phyloP scores from a whole-genome alignment of 2,888 invertebrate genomes.

The Masnerella sp. region DNA sequence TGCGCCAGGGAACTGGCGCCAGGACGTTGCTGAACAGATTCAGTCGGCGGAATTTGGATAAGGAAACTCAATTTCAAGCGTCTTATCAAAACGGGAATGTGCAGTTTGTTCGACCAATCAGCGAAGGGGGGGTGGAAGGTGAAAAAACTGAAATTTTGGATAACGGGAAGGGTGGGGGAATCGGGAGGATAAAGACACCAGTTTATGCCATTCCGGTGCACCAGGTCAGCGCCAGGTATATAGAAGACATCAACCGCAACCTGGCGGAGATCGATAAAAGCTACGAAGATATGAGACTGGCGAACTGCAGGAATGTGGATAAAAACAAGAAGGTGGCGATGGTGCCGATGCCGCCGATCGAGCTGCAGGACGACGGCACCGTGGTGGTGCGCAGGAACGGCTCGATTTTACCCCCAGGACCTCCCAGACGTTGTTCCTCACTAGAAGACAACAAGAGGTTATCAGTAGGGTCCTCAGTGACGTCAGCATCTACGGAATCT shows the following conservation, averaged over 20 bases:
- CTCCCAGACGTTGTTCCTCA: constrained; percentile 67
- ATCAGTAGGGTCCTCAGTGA: constrained; percentile 69
- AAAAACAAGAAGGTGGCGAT: constrained; percentile 68
- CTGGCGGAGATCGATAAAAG: constrained; percentile 74
- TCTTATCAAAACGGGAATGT: constrained; percentile 29
- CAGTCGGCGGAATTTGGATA: constrained; percentile 45
- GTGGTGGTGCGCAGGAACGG: constrained; percentile 28
- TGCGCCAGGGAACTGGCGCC: too few relatives aligned
- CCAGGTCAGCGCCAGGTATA: constrained; percentile 72
- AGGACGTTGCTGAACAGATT: constrained; percentile 69
- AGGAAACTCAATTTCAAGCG: neutral
- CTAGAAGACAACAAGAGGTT: constrained; percentile 70
- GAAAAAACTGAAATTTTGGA: too few relatives aligned
- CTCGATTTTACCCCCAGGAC: constrained; percentile 45
- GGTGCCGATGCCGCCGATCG: constrained; percentile 73
- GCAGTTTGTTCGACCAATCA: constrained; percentile 23
- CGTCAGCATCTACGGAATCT: constrained; percentile 70
- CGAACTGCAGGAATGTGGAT: constrained; percentile 61
- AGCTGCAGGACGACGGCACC: constrained; percentile 34
- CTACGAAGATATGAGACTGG: constrained; percentile 68
- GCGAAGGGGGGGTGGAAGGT: constrained; percentile 7
- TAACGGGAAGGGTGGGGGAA: neutral
- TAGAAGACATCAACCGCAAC: constrained; percentile 73
- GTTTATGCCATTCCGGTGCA: constrained; percentile 72
- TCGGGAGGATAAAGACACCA: constrained; percentile 60